Percentiles rank a stretch among this genome's conserved stretches.
Evolutionary conservation across 2,113 vertebrate genomes (phyloP).

Genomic region (Tachuris rubrigastra): DNA sequence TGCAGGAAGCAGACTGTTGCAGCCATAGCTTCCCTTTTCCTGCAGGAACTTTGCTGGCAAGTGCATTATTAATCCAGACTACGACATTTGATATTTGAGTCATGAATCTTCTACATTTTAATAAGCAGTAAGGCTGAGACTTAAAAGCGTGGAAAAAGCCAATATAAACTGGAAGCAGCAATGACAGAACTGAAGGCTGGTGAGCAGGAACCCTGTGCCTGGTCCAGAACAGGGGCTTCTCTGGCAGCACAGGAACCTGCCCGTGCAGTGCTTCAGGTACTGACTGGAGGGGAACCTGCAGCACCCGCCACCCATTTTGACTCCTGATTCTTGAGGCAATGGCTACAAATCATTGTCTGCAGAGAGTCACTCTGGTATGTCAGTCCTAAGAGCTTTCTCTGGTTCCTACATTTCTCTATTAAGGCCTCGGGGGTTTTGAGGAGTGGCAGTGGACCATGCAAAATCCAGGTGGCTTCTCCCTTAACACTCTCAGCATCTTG

Average conservation of each 20-base stretch:
- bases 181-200: neutral
- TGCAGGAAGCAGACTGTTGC: conserved; percentile 7
- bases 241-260: accelerated
- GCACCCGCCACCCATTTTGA: neutral
- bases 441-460: neutral
- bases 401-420: neutral
- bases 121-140: neutral
- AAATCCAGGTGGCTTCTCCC: neutral
- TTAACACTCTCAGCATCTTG: neutral
- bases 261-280: accelerated
- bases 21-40: conserved; percentile 47
- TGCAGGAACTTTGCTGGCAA: conserved; percentile 37
- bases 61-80: neutral
- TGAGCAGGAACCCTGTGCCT: neutral
- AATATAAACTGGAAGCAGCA: neutral
- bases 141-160: neutral
- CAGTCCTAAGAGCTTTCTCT: neutral
- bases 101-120: neutral
- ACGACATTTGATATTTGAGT: neutral
- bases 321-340: neutral
- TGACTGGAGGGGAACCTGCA: neutral
- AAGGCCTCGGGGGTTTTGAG: neutral
- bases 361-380: neutral
- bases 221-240: neutral
- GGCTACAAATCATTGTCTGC: neutral